A percentile compares a stretch with the other conserved stretches of the same genome.
These are phyloP conservation scores for Apostichopus parvimensis DNA, from an alignment of 35 echinoderm and acorn worm genomes.

Conservation along the genomic window DNA sequence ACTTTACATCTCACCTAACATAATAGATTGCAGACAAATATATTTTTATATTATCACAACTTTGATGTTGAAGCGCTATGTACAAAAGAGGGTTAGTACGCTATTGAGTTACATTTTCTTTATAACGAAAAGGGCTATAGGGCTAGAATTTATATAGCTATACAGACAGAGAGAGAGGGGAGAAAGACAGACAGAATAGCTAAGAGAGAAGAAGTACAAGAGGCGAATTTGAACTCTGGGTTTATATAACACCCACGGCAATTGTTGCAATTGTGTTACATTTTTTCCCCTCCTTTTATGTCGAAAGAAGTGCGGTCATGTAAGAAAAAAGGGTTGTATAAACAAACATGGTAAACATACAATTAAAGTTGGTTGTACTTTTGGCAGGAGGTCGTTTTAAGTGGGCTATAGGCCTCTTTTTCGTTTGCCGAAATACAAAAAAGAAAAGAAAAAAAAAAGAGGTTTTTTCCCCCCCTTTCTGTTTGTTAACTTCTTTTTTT, in stretches of 20 bases:
- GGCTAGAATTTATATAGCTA: not conserved
- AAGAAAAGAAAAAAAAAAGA: not conserved
- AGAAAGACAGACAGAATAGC: not conserved
- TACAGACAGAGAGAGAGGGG: not conserved
- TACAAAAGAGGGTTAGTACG: not conserved
- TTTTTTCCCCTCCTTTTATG: not conserved
- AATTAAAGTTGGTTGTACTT: conserved; percentile 4
- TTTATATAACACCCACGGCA: not conserved
- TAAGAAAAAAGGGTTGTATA: not conserved
- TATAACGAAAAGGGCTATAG: not conserved
- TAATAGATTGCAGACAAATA: conserved; percentile 26
- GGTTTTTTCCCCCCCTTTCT: not conserved
- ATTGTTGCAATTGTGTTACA: not conserved
- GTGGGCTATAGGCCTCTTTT: not conserved
- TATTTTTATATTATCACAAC: conserved; percentile 50
- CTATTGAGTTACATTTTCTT: not conserved
- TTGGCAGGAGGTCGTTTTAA: not conserved
- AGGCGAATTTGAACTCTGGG: not conserved
- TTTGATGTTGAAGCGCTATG: conserved; percentile 23
- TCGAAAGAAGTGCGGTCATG: not conserved
- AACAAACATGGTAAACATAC: not conserved
- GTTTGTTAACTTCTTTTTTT: no score
- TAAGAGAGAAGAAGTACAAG: not conserved
- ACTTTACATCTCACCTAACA: conserved; percentile 15
- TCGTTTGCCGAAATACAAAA: not conserved